These are phyloP conservation scores for Acipenser transmontanus DNA, from an alignment of 2,797 vertebrate species.

Conservation along the genomic window DNA sequence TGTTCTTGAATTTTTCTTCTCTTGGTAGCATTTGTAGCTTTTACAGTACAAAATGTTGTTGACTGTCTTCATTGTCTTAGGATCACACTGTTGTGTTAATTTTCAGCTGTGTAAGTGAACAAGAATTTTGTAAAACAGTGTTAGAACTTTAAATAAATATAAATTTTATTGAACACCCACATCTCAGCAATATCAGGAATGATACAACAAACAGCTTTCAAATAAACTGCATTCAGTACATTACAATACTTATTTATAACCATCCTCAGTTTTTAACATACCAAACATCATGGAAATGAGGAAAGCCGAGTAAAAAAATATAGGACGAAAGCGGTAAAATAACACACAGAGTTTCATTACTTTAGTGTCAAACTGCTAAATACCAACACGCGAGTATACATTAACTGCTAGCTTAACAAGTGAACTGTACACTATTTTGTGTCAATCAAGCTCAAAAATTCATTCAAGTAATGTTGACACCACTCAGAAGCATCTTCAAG, in stretches of 20 bases:
- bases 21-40: no score
- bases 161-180: slow-evolving; percentile 99
- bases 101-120: no score
- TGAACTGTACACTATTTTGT: slow-evolving; percentile 71
- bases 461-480: slow-evolving; percentile 98
- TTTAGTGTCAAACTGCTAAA: slow-evolving; percentile 94
- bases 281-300: slow-evolving; percentile 78
- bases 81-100: no score
- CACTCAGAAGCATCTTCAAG: slow-evolving; percentile 88
- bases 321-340: slow-evolving; percentile 69
- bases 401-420: slow-evolving; percentile 81
- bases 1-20: no score
- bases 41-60: no score
- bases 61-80: no score
- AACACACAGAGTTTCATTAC: slow-evolving; percentile 66
- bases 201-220: slow-evolving; percentile 99
- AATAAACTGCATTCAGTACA: slow-evolving; percentile 98
- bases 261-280: slow-evolving; percentile 75
- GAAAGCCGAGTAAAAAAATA: slow-evolving; percentile 62
- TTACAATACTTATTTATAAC: slow-evolving; percentile 99
- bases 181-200: slow-evolving; percentile 98
- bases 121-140: slow-evolving; percentile 25
- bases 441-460: slow-evolving; percentile 79
- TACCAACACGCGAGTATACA: slow-evolving; percentile 59
- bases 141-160: slow-evolving; percentile 99